Percentiles rank a stretch among this genome's conserved stretches.
phyloP scores from a whole-genome alignment of 2,888 invertebrate genomes.

The Cosmia pyralina region DNA sequence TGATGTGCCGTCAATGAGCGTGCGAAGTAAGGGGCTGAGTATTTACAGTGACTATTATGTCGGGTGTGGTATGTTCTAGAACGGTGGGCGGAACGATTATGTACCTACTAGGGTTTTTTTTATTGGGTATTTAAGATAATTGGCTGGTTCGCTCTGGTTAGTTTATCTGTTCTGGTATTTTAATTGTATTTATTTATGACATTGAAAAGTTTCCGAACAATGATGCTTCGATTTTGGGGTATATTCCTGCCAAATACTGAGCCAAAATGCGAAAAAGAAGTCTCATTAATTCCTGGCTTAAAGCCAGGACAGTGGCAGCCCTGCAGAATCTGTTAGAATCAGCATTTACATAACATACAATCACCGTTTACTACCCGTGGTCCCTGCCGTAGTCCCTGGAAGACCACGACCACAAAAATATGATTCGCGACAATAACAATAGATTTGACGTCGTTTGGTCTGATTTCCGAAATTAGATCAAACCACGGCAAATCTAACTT shows the following conservation, averaged over 20 bases:
- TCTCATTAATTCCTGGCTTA: background rate
- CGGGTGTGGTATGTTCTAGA: conserved; percentile 40
- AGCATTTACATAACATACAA: background rate
- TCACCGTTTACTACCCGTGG: no score
- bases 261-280: conserved; percentile 4
- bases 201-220: background rate
- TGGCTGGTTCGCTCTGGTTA: background rate
- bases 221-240: background rate
- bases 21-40: conserved; percentile 55
- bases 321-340: background rate
- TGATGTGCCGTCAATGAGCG: conserved; percentile 52
- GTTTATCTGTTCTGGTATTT: conserved; percentile 7
- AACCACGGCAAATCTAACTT: no score
- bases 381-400: no score
- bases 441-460: no score
- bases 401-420: no score
- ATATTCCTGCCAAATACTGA: no score
- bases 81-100: conserved; percentile 39
- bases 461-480: no score
- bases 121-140: conserved; percentile 30
- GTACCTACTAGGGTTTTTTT: conserved; percentile 2
- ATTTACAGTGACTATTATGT: conserved; percentile 36
- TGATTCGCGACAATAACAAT: no score
- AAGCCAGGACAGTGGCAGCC: background rate
- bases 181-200: background rate